Base-by-base conservation (phyloP, 2,113 vertebrate species). In the Phoxinus phoxinus region DNA sequence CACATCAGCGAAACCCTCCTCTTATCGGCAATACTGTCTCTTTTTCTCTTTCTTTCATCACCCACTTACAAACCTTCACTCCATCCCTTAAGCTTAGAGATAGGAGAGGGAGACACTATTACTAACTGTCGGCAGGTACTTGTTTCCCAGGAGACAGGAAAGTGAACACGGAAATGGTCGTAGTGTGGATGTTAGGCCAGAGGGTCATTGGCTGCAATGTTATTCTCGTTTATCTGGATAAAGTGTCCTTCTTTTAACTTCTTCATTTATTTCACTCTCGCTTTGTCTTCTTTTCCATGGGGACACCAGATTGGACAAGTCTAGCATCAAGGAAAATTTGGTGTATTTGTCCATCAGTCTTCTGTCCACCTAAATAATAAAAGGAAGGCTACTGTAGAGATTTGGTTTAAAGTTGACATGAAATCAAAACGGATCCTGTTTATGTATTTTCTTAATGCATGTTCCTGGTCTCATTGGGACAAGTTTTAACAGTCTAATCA, bases 141-240 rank as follows among this genome's bases (percentile, higher is more conserved):
- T 86, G 85, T 81, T 81, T 86, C 85, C 67, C 67, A 51, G 67
- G 69, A 61, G 85, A 86, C 9, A 15, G 67, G 4, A 15, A 23
- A 74, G 53, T 46, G 48, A 73, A 81, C 77, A 74, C 30, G 67
- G 46, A 83, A 58, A 71, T 58, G 81, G 81, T 83, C 32, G 21
- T 72, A 35, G 65, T 71, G 81, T 81, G 19, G 67, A 74, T 86
- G 85, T 81, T 61, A 86, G 85, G 78, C 85, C 85, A 82, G 41
- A 53, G 78, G 85, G 69, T 86, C 85, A 81, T 74, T 81, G 85
- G 44, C 77, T 74, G 56, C 48, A 59, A 19, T 80, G 84, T 85
- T 85, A 10, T 61, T 74, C 77, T 86, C 19, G 30, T 86, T 81
- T 75, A 81, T 86, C 85, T 82, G 53, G 67, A 73, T 81, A 81